Base-by-base conservation (phyloP, 2,797 vertebrate species). In the Melanotaenia maccullochi region DNA sequence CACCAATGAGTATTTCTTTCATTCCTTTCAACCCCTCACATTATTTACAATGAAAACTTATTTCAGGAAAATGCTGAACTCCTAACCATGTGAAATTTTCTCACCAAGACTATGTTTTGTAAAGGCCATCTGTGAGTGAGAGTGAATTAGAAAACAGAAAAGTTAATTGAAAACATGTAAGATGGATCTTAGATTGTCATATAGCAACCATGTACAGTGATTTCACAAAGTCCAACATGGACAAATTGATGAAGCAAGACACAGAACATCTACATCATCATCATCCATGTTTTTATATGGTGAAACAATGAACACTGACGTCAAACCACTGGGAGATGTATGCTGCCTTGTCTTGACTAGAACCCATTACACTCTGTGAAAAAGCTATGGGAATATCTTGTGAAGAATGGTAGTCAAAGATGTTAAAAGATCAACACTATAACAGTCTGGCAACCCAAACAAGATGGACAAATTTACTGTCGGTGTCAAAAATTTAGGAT, bases 1-100 rank as follows among this genome's bases (percentile, higher is more conserved):
- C 22, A 58, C 36, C 38, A 63, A 12, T 61, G 25, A 42, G 57
- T 32, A 67, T 75, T 32, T 32, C 38, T 44, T 65, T 56, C 12
- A 65, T 49, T 63, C n/a, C 32, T 71, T 9, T 18, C 64, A 42
- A 47, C 13, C 56, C 11, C 35, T 20, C 11, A 20, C 69, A 20
- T 22, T 25, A 44, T 20, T 56, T 12, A 12, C 44, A 76, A 58
- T 33, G 0, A 42, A 8, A 57, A 35, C 51, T 12, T 24, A 25
- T 12, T 52, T 52, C 2, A 25, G 51, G 1, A 51, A 51, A 51
- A n/a, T 8, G 9, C n/a, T 49, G 22, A 9, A 25, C 44, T n/a
- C 18, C 44, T 16, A 47, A n/a, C 6, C 7, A n/a, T 2, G 44
- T 44, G 18, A 18, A 4, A 51, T 51, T 51, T 24, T 24, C 47